phyloP scores from a whole-genome alignment of 2,797 vertebrate species.

The Peromyscus melanophrys region DNA sequence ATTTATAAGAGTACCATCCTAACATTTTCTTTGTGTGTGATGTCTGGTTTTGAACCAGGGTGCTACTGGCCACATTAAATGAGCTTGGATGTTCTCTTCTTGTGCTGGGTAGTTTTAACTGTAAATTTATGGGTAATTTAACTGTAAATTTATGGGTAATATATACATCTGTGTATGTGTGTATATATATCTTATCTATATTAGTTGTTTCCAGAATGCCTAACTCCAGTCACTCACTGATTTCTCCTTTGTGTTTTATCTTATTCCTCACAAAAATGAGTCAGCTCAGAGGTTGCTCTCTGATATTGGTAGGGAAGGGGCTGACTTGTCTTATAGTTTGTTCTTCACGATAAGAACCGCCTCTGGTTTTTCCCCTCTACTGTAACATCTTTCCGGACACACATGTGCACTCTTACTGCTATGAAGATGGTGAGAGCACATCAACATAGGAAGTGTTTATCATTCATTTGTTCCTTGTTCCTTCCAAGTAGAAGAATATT shows the following conservation, averaged over 20 bases:
- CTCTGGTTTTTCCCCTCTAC: neutral
- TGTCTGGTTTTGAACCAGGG: neutral
- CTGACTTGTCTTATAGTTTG: neutral
- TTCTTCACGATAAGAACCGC: conserved; percentile 12
- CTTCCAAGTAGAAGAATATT: neutral
- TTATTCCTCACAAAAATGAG: neutral
- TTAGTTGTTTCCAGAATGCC: neutral
- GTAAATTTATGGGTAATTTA: neutral
- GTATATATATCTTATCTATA: neutral
- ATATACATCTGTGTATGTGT: too few species aligned
- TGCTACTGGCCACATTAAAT: too few species aligned
- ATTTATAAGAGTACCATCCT: neutral
- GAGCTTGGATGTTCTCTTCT: neutral
- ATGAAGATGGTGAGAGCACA: neutral
- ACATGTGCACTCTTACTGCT: neutral
- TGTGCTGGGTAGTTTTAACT: neutral
- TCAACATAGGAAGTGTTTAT: neutral
- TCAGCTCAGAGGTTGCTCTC: neutral
- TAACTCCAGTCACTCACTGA: neutral
- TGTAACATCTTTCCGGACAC: neutral
- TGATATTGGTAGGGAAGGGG: neutral
- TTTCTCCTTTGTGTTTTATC: neutral
- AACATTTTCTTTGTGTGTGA: neutral
- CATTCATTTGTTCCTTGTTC: neutral
- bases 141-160: too few species aligned